Conservation (phyloP, 2,113 vertebrate genomes). For the Peucedramus taeniatus region DNA sequence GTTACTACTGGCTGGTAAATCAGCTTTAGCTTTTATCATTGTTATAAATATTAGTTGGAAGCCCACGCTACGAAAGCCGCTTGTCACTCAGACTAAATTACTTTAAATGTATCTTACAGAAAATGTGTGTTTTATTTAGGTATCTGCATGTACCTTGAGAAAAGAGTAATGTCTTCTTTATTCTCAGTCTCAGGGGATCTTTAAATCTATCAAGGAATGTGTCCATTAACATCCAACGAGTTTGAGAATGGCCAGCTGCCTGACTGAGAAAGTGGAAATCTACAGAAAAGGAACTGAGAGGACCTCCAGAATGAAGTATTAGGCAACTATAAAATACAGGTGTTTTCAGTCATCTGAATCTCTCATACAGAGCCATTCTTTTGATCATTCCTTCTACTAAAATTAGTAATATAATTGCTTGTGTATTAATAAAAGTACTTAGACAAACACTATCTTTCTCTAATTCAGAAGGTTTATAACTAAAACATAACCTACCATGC, state of each 20-base stretch:
- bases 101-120: not conserved
- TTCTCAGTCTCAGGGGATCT: not conserved
- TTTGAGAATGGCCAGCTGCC: not conserved
- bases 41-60: not conserved
- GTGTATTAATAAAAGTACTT: not conserved
- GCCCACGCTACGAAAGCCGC: not conserved
- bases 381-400: not conserved
- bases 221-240: not conserved
- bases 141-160: not conserved
- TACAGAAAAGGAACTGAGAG: not conserved
- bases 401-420: not conserved
- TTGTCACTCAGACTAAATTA: not conserved
- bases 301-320: not conserved
- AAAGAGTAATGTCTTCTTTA: not conserved
- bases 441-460: not conserved
- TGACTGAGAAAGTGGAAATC: not conserved
- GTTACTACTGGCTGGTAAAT: not conserved
- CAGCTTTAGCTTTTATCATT: not conserved
- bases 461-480: not conserved
- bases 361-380: not conserved
- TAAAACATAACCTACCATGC: slow-evolving; percentile 69
- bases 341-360: not conserved
- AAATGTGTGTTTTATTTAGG: not conserved
- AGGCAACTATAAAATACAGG: not conserved
- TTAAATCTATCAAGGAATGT: not conserved